Percentiles rank a stretch among this genome's conserved stretches.
phyloP scores from a whole-genome alignment of 2,797 vertebrate species.

The Masticophis lateralis region DNA sequence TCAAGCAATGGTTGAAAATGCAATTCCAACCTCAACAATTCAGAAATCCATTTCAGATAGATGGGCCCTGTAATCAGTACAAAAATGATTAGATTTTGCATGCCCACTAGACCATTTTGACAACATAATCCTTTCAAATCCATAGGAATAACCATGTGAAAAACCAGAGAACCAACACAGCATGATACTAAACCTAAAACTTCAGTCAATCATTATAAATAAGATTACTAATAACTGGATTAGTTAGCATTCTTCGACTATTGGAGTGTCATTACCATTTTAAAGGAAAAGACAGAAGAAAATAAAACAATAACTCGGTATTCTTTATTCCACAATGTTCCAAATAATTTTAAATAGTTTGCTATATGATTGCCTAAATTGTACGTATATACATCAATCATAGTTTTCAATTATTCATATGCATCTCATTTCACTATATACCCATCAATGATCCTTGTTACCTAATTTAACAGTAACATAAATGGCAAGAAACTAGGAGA shows the following conservation, averaged over 20 bases:
- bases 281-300: slow-evolving; percentile 27
- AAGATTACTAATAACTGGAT: slow-evolving; percentile 61
- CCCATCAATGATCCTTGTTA: not conserved
- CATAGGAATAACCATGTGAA: slow-evolving; percentile 47
- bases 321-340: slow-evolving; percentile 8
- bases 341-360: slow-evolving; percentile 49
- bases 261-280: slow-evolving; percentile 49
- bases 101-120: slow-evolving; percentile 49
- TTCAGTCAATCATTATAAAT: slow-evolving; percentile 60
- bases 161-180: slow-evolving; percentile 58
- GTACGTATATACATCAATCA: not conserved
- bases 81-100: slow-evolving; percentile 66
- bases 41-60: slow-evolving; percentile 64
- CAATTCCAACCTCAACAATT: slow-evolving; percentile 37
- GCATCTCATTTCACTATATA: not conserved
- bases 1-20: slow-evolving; percentile 44
- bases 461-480: not conserved
- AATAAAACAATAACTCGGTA: not conserved
- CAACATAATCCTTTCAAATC: slow-evolving; percentile 61
- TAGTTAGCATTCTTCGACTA: slow-evolving; percentile 46
- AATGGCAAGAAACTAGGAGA: not conserved
- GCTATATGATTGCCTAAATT: not conserved
- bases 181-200: slow-evolving; percentile 49
- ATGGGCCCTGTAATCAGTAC: slow-evolving; percentile 52
- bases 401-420: not conserved